These are phyloP conservation scores for Theretra japonica DNA, from an alignment of 2,888 invertebrate genomes.

Conservation along the genomic window DNA sequence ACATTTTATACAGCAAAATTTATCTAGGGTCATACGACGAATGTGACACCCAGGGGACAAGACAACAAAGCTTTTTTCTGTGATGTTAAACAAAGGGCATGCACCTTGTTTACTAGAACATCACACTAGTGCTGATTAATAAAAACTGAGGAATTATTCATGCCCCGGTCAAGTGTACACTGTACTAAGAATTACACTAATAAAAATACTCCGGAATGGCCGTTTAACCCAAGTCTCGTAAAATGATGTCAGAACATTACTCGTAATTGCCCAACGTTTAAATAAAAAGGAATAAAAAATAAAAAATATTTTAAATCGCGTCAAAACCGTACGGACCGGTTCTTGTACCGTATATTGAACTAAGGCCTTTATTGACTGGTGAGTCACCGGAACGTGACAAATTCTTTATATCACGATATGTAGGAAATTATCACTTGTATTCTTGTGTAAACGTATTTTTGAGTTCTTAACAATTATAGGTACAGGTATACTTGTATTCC, in stretches of 20 bases:
- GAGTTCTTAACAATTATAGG: not conserved
- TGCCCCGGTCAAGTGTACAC: not conserved
- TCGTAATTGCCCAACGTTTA: constrained; percentile 7
- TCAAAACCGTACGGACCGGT: constrained; percentile 18
- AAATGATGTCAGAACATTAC: constrained; percentile 25
- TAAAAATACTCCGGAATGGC: constrained; percentile 17
- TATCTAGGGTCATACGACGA: too few species aligned
- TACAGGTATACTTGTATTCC: too few species aligned
- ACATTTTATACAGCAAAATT: too few species aligned
- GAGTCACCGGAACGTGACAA: not conserved
- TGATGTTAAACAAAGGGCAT: not conserved
- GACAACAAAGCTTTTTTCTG: not conserved
- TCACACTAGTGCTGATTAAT: not conserved
- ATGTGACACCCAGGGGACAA: not conserved
- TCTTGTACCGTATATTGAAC: constrained; percentile 21
- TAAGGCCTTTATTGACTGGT: constrained; percentile 29
- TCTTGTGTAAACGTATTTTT: not conserved
- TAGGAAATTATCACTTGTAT: not conserved
- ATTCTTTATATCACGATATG: not conserved
- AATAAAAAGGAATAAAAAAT: constrained; percentile 20
- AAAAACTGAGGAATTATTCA: constrained; percentile 6
- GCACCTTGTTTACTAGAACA: not conserved
- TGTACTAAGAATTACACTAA: constrained; percentile 13
- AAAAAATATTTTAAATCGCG: constrained; percentile 8
- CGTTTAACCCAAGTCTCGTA: constrained; percentile 23